Evolutionary conservation across 2,888 invertebrate species (phyloP).

Genomic region (Lepidocyrtoides sp.): DNA sequence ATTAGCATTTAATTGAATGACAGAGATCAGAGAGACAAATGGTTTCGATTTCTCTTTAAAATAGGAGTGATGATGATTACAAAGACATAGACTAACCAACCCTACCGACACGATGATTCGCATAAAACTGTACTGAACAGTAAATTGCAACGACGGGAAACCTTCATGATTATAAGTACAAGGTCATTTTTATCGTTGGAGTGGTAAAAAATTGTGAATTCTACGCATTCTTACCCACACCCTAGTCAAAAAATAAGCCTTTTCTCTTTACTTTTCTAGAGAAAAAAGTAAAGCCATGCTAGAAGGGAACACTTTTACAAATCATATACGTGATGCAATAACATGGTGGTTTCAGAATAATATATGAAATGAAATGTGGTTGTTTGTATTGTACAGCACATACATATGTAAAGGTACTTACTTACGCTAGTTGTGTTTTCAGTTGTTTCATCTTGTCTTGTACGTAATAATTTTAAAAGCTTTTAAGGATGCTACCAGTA

Average conservation of each 20-base stretch:
- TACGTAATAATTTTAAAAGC: slow-evolving; percentile 62
- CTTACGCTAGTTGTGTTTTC: not conserved
- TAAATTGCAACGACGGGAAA: not conserved
- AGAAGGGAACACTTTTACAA: no score
- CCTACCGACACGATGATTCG: no score
- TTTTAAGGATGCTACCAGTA: slow-evolving; percentile 33
- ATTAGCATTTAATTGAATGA: slow-evolving; percentile 23
- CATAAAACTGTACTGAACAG: not conserved
- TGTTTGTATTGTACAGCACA: no score
- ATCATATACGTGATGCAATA: no score
- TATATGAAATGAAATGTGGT: no score
- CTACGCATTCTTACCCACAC: slow-evolving; percentile 26
- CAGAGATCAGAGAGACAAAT: slow-evolving; percentile 4
- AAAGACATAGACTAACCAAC: not conserved
- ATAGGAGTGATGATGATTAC: not conserved
- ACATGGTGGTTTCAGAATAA: no score
- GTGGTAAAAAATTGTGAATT: slow-evolving; percentile 11
- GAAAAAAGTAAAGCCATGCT: not conserved
- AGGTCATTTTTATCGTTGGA: slow-evolving; percentile 37
- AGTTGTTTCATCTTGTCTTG: not conserved
- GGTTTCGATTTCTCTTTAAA: not conserved
- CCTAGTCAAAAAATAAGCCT: not conserved
- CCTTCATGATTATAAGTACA: slow-evolving; percentile 5
- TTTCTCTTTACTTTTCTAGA: not conserved
- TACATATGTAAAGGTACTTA: no score